Base-by-base conservation (phyloP, 2,797 vertebrate species). In the Pachyuromys duprasi region DNA sequence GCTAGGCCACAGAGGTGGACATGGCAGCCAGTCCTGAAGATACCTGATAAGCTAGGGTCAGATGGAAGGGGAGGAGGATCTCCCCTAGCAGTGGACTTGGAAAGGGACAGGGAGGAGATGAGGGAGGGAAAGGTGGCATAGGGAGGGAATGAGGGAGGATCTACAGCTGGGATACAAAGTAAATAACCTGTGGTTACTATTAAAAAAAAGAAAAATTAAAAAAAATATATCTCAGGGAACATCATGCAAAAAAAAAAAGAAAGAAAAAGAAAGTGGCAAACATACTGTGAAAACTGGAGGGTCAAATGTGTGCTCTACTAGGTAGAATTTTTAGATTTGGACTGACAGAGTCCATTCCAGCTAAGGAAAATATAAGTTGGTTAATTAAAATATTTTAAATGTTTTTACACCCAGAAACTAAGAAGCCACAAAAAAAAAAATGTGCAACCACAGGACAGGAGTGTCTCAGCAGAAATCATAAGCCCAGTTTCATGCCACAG, bases 391-490 rank as follows among this genome's bases (percentile, higher is more conserved):
- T 13, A 91, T 5, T 84, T 65, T 81, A 0, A 62, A n/a, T 86
- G 55, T 78, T 45, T 79, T 45, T 39, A 89, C 3, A 89, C 17
- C 28, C 5, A 62, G 60, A 95, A 92, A 39, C 18, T 86, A 94
- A 39, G 36, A 81, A 72, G 22, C 6, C 57, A 49, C 13, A 90
- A 74, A 57, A 57, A 57, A 57, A 49, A 49, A 81, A 86, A 82
- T 26, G 0, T 1, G 14, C 15, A 57, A 18, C 6, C 63, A 62
- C 15, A 17, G 67, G 0, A 14, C 15, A 65, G 33, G 8, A 3
- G 28, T 84, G 0, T 81, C 89, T 95, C 33, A 82, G 20, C 8
- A 91, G 33, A 86, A 65, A 88, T 81, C 63, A 76, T 20, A 93
- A 78, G 49, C 4, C 31, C 28, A 53, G 17, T 45, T 31, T 11